Evolutionary conservation across 2,113 vertebrate species (phyloP).

Genomic region (Plotosus lineatus): DNA sequence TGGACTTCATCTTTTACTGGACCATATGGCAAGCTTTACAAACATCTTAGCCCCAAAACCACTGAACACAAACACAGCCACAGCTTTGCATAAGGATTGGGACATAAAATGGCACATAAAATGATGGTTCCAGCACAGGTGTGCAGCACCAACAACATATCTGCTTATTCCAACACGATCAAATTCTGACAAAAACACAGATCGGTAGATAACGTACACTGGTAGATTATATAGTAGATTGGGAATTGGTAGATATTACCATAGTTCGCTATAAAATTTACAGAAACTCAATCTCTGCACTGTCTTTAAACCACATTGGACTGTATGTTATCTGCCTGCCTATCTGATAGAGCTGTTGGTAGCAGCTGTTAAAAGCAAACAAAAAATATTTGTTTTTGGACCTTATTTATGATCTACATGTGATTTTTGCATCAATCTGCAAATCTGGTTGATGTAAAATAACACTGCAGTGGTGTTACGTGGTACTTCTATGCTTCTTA

Average conservation of each 20-base stretch:
- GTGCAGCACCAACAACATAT: too few relatives aligned
- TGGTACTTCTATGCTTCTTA: neutral
- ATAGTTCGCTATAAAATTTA: neutral
- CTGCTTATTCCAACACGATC: too few relatives aligned
- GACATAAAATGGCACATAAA: too few relatives aligned
- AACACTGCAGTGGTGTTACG: too few relatives aligned
- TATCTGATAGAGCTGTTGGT: too few relatives aligned
- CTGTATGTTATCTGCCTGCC: neutral
- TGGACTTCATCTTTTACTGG: neutral
- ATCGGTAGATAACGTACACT: too few relatives aligned
- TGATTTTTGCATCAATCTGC: neutral
- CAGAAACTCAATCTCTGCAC: neutral
- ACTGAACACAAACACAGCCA: too few relatives aligned
- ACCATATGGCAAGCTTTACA: neutral
- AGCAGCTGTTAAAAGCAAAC: too few relatives aligned
- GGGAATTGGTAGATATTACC: neutral
- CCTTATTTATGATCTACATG: neutral
- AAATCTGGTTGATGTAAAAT: neutral
- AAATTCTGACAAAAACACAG: too few relatives aligned
- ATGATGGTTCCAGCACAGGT: too few relatives aligned
- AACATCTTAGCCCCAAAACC: neutral
- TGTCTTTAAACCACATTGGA: neutral
- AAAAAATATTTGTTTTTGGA: neutral
- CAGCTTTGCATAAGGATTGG: neutral
- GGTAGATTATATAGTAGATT: too few relatives aligned